Evolutionary conservation across 2,888 invertebrate species (phyloP), one percentile per base, ranked within the genome.

Genomic region (Rhamphomyia laevipes): DNA sequence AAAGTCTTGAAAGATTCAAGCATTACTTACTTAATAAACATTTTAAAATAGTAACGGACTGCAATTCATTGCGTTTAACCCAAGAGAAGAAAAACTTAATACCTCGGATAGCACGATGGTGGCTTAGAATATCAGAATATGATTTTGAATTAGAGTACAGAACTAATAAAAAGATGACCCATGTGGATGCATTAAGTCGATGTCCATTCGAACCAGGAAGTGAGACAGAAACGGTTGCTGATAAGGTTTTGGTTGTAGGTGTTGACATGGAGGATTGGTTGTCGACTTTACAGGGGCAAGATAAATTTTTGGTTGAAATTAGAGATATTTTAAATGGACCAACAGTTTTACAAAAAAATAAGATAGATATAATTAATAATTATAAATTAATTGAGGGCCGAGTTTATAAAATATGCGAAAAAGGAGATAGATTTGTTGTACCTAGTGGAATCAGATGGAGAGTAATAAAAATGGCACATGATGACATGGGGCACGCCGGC

Each of bases 201-300:
- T 17, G 33, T 21, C 40, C 46, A 12, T 15, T 38, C n/a, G n/a
- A n/a, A n/a, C n/a, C n/a, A n/a, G n/a, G n/a, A n/a, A n/a, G n/a
- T n/a, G n/a, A n/a, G n/a, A 17, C n/a, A n/a, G 17, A 11, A 27
- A 15, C 3, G n/a, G 41, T 38, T 16, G 12, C 40, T 13, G 38
- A 35, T 40, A 40, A 18, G 5, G 12, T 51, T 23, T n/a, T 55
- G 30, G 42, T 41, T 17, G 41, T 51, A 27, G 38, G 15, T 5
- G 45, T 48, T 1, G 43, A 47, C 7, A 10, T 27, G 2, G 35
- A 51, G 17, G 53, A 54, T 30, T 57, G 55, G 54, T 15, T 54
- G 3, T 11, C 51, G 4, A 49, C 53, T 0, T 50, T 55, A 48
- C 55, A 55, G 37, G 15, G 50, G 1, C 49, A 49, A 37, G 52